These are phyloP conservation scores for Callyntrura guangdongensis DNA, from an alignment of 2,888 invertebrate species.

Conservation along the genomic window DNA sequence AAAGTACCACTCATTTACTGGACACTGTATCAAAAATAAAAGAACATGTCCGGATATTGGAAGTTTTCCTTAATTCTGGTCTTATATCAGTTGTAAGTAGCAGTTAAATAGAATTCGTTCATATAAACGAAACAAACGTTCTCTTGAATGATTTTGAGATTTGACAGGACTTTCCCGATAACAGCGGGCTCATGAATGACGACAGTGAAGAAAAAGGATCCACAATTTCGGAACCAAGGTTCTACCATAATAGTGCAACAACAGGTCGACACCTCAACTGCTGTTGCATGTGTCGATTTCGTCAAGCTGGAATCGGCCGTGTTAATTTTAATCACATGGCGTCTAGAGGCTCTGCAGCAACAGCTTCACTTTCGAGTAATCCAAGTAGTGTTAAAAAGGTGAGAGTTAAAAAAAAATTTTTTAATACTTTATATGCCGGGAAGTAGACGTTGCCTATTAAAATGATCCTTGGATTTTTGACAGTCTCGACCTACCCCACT, in stretches of 20 bases:
- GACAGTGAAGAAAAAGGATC: slow-evolving; percentile 54
- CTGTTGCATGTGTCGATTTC: slow-evolving; percentile 80
- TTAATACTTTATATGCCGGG: no score
- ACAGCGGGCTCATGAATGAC: not conserved
- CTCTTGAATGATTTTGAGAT: no score
- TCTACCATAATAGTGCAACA: not conserved
- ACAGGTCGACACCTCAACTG: slow-evolving; percentile 59
- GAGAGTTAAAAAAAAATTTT: not conserved
- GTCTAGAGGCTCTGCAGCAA: slow-evolving; percentile 56
- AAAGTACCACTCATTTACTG: slow-evolving; percentile 77
- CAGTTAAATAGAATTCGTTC: not conserved
- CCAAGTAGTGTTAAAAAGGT: slow-evolving; percentile 53
- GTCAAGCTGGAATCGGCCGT: slow-evolving; percentile 20
- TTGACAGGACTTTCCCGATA: not conserved
- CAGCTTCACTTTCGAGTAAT: slow-evolving; percentile 40
- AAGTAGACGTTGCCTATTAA: no score
- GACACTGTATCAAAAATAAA: slow-evolving; percentile 78
- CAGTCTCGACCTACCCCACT: slow-evolving; percentile 38
- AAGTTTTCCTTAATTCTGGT: slow-evolving; percentile 78
- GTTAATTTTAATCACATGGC: slow-evolving; percentile 45
- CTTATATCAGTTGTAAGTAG: slow-evolving; percentile 65
- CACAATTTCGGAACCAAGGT: not conserved
- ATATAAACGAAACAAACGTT: no score
- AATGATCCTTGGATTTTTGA: not conserved
- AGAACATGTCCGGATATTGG: slow-evolving; percentile 77